Conservation (phyloP, 1,140 invertebrate species). For the Zaprionus capensis region DNA sequence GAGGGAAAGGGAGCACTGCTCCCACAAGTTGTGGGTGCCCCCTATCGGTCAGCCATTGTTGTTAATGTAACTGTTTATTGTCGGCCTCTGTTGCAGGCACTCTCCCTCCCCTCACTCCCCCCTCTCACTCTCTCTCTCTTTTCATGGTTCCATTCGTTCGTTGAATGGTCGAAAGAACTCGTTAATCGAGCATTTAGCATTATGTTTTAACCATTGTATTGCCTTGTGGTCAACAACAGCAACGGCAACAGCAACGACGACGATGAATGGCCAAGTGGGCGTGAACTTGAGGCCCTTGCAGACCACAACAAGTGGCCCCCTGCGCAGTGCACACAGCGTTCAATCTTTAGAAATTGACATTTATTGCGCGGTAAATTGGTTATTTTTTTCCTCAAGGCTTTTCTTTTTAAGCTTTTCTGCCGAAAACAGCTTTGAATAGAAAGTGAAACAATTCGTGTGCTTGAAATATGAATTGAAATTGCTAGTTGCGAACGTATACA, state of each 20-base stretch:
- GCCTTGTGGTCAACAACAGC: slow-evolving; percentile 14
- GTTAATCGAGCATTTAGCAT: slow-evolving; percentile 57
- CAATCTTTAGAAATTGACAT: slow-evolving; percentile 15
- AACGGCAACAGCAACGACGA: neutral
- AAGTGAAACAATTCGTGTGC: neutral
- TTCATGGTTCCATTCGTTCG: neutral
- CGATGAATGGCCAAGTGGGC: neutral
- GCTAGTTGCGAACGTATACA: neutral
- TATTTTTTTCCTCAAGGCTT: neutral
- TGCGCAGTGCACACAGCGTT: slow-evolving; percentile 1
- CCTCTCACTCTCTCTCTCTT: neutral
- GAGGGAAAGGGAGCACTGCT: neutral
- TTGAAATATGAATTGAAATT: neutral
- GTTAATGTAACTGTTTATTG: slow-evolving; percentile 25
- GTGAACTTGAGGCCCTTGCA: neutral
- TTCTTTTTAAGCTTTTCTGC: slow-evolving; percentile 3
- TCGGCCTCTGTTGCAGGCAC: neutral
- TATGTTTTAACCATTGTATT: slow-evolving; percentile 40
- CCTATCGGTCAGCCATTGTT: slow-evolving; percentile 13
- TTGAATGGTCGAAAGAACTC: slow-evolving; percentile 40
- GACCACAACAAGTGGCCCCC: slow-evolving; percentile 2
- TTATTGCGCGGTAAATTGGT: slow-evolving; percentile 7
- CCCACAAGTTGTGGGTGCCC: neutral
- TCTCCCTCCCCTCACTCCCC: neutral
- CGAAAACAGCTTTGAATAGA: neutral